A percentile compares a stretch with the other conserved stretches of the same genome.
Conservation (phyloP, 2,888 invertebrate species). For the Nomada lathburiana region DNA sequence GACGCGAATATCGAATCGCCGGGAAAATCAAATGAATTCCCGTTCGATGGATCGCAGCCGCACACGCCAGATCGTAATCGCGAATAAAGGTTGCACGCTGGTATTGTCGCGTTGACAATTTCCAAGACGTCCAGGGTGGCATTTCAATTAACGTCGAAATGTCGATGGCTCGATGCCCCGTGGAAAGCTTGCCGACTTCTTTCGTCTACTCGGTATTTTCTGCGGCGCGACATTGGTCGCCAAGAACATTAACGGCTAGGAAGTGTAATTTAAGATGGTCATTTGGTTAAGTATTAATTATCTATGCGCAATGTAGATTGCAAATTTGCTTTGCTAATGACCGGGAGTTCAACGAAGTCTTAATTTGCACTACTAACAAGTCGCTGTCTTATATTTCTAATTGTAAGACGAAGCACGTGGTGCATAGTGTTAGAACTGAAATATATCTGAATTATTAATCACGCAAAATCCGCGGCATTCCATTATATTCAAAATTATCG, state of each 20-base stretch:
- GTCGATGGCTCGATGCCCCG: background rate
- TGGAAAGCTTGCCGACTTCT: background rate
- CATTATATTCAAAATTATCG: too few species aligned
- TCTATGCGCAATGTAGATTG: background rate
- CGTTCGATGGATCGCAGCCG: slow-evolving; percentile 4
- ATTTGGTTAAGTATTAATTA: slow-evolving; percentile 19
- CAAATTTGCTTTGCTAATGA: slow-evolving; percentile 30
- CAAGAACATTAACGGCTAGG: slow-evolving; percentile 11
- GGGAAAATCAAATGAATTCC: slow-evolving; percentile 32
- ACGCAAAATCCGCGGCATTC: too few species aligned
- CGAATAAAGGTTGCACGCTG: slow-evolving; percentile 37
- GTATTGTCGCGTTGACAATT: slow-evolving; percentile 34
- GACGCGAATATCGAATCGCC: slow-evolving; percentile 16
- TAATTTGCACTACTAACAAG: slow-evolving; percentile 12
- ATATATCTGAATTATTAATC: too few species aligned
- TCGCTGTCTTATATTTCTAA: background rate
- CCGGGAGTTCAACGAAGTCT: background rate
- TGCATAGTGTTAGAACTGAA: too few species aligned
- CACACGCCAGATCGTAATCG: slow-evolving; percentile 38
- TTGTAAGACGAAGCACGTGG: too few species aligned
- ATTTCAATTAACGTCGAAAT: slow-evolving; percentile 44
- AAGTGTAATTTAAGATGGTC: background rate
- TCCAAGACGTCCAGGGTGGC: slow-evolving; percentile 23
- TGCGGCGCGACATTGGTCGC: background rate
- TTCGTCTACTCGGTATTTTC: background rate